Conservation (phyloP, 2,113 vertebrate genomes). For the Semicossyphus pulcher region DNA sequence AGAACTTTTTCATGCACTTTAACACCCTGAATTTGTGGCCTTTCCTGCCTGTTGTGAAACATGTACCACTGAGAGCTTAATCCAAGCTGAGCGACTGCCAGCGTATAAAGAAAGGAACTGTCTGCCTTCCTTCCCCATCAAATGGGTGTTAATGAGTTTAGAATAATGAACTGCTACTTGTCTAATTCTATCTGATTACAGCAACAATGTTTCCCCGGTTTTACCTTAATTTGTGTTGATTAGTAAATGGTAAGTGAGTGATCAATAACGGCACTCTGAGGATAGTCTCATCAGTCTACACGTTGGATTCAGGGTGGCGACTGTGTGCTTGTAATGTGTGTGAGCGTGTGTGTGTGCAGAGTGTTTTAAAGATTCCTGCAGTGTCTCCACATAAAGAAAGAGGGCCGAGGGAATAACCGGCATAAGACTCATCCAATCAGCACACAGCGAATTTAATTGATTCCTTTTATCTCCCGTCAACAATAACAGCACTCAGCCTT, state of each 20-base stretch:
- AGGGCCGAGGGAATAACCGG: neutral
- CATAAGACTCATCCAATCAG: constrained; percentile 8
- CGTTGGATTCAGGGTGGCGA: constrained; percentile 21
- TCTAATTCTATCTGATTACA: constrained; percentile 48
- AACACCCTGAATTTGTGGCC: too few species aligned
- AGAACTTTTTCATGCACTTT: neutral
- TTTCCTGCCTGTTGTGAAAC: too few species aligned
- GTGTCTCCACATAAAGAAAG: too few species aligned
- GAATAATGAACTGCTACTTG: constrained; percentile 50
- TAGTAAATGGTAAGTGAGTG: constrained; percentile 47
- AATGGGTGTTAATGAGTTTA: constrained; percentile 46
- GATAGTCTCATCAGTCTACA: constrained; percentile 47
- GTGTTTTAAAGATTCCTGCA: neutral
- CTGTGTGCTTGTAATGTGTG: constrained; percentile 9
- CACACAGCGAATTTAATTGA: constrained; percentile 22
- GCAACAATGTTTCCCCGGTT: constrained; percentile 11
- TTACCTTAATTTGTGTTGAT: constrained; percentile 44
- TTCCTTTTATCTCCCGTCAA: constrained; percentile 21
- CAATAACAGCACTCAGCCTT: neutral
- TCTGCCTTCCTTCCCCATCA: neutral
- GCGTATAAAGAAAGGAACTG: neutral
- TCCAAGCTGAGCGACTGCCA: neutral
- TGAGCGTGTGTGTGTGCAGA: neutral
- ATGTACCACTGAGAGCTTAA: too few species aligned
- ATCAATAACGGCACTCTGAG: constrained; percentile 53